Evolutionary conservation across 2,113 vertebrate genomes (phyloP).

Genomic region (Lichenostomus cassidix): DNA sequence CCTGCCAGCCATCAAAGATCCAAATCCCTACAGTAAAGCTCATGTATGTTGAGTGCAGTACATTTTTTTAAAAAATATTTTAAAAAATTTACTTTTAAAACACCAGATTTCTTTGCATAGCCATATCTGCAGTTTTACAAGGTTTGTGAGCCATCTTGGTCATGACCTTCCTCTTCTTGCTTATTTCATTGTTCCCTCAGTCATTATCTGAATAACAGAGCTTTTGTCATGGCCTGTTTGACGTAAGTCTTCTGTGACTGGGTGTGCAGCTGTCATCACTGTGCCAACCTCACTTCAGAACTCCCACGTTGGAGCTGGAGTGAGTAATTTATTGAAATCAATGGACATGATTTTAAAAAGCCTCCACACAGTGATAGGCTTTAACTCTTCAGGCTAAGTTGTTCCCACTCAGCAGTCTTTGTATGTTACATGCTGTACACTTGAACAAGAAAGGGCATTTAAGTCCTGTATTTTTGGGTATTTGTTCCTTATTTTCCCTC

Average conservation of each 20-base stretch:
- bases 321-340: conserved; percentile 42
- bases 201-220: background rate
- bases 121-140: background rate
- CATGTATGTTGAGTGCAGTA: conserved; percentile 78
- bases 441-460: background rate
- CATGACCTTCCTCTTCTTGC: background rate
- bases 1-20: conserved; percentile 88
- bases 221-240: conserved; percentile 25
- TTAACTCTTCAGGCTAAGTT: conserved; percentile 5
- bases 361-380: background rate
- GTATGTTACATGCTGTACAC: background rate
- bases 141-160: background rate
- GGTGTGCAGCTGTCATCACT: background rate
- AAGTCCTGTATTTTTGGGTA: background rate
- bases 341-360: conserved; percentile 26
- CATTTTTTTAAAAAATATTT: background rate
- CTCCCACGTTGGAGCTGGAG: background rate
- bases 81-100: background rate
- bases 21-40: conserved; percentile 84
- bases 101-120: background rate
- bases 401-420: background rate
- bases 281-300: background rate
- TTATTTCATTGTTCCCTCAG: background rate
- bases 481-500: background rate
- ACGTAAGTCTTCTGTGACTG: background rate